phyloP scores from a whole-genome alignment of 92 coral and sea anemone genomes.

The Phymanthus crucifer region DNA sequence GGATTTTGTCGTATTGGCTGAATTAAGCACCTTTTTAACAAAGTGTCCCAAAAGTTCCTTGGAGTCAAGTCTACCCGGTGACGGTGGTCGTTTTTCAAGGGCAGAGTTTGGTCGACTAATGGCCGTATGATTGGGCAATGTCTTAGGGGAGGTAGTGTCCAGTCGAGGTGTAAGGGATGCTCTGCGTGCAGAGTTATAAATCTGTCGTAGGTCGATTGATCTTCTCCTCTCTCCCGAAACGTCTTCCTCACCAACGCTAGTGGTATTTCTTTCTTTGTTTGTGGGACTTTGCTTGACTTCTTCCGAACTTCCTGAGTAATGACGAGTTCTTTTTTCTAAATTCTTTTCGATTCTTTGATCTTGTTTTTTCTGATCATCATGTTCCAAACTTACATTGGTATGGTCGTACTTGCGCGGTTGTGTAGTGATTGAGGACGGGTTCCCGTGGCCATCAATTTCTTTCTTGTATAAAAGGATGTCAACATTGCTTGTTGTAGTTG shows the following conservation, averaged over 20 bases:
- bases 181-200: conserved; percentile 19
- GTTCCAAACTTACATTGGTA: neutral
- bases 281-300: neutral
- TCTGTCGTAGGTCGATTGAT: conserved; percentile 30
- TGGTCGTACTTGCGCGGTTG: neutral
- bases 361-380: neutral
- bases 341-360: neutral
- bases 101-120: conserved; percentile 15
- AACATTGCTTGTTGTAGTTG: neutral
- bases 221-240: conserved; percentile 13
- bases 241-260: neutral
- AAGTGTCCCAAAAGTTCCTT: conserved; percentile 80
- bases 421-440: neutral
- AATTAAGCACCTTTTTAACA: conserved; percentile 79
- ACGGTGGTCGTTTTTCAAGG: conserved; percentile 54
- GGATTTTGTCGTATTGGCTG: conserved; percentile 66
- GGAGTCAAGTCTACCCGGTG: conserved; percentile 69
- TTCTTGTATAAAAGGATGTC: neutral
- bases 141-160: neutral
- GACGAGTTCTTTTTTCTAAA: neutral
- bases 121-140: neutral
- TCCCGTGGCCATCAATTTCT: neutral
- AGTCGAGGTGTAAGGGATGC: conserved; percentile 15
- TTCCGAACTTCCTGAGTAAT: neutral
- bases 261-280: neutral